A percentile compares a stretch with the other conserved stretches of the same genome.
Evolutionary conservation across 2,888 invertebrate genomes (phyloP).

Genomic region (Chrysolina oricalcia): DNA sequence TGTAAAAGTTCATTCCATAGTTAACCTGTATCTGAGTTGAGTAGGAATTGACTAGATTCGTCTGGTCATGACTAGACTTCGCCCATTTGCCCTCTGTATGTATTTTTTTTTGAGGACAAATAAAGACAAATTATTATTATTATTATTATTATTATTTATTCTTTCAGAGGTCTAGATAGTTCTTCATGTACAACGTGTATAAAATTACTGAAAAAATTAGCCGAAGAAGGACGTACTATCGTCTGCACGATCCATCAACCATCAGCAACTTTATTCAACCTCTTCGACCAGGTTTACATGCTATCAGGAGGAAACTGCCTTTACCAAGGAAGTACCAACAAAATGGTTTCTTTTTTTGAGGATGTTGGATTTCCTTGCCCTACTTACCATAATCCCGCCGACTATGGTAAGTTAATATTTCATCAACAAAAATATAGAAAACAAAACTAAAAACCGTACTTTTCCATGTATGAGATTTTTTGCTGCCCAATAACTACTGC

Average conservation of each 20-base stretch:
- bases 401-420: slow-evolving; percentile 82
- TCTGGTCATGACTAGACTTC: too few species aligned
- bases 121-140: slow-evolving; percentile 33
- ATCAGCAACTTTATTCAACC: slow-evolving; percentile 89
- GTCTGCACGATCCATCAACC: slow-evolving; percentile 98
- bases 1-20: too few species aligned
- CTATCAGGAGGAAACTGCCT: slow-evolving; percentile 90
- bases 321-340: slow-evolving; percentile 85
- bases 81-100: too few species aligned
- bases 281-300: slow-evolving; percentile 94
- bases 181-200: slow-evolving; percentile 90
- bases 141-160: too few species aligned
- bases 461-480: too few species aligned
- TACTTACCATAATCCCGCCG: slow-evolving; percentile 96
- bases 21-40: too few species aligned
- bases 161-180: slow-evolving; percentile 89
- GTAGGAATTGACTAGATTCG: too few species aligned
- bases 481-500: too few species aligned
- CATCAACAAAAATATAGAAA: not conserved
- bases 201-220: slow-evolving; percentile 83
- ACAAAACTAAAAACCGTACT: too few species aligned
- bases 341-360: slow-evolving; percentile 85
- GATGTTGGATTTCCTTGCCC: slow-evolving; percentile 88
- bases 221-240: slow-evolving; percentile 89
- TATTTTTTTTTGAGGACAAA: not conserved